Conservation (phyloP, 2,113 vertebrate genomes). For the Paradisaea rubra region DNA sequence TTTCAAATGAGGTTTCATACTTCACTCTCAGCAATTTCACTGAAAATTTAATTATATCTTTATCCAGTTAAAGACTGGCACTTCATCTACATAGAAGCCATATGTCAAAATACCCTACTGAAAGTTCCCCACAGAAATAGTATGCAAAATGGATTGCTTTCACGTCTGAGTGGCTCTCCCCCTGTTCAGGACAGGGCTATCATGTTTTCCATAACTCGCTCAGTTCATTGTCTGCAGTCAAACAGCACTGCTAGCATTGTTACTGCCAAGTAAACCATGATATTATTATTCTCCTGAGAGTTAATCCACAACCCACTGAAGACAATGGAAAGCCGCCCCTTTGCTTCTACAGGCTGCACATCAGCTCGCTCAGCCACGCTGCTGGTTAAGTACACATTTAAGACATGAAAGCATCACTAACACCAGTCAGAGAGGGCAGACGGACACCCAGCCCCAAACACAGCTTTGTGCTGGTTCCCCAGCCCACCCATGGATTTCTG, state of each 20-base stretch:
- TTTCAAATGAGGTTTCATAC: neutral
- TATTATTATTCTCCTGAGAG: slow-evolving; percentile 18
- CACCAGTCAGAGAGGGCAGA: neutral
- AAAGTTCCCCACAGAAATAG: slow-evolving; percentile 1
- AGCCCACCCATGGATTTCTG: neutral
- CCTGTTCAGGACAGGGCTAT: slow-evolving; percentile 19
- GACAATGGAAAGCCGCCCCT: slow-evolving; percentile 19
- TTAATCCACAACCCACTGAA: slow-evolving; percentile 21
- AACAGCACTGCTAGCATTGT: slow-evolving; percentile 32
- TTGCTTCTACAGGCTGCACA: neutral
- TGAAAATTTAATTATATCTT: neutral
- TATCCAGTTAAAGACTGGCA: neutral
- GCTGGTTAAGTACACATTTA: neutral
- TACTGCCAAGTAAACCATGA: slow-evolving; percentile 50
- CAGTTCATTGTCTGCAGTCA: slow-evolving; percentile 29
- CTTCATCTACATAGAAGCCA: neutral
- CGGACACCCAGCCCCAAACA: neutral
- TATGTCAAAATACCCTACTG: neutral
- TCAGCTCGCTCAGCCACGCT: neutral
- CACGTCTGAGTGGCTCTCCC: neutral
- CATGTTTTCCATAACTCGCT: slow-evolving; percentile 22
- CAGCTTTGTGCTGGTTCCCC: neutral
- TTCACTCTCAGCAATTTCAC: neutral
- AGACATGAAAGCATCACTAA: neutral
- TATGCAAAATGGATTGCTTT: neutral